Conservation (phyloP, 2,113 vertebrate species). For the Planiliza haematocheilus region DNA sequence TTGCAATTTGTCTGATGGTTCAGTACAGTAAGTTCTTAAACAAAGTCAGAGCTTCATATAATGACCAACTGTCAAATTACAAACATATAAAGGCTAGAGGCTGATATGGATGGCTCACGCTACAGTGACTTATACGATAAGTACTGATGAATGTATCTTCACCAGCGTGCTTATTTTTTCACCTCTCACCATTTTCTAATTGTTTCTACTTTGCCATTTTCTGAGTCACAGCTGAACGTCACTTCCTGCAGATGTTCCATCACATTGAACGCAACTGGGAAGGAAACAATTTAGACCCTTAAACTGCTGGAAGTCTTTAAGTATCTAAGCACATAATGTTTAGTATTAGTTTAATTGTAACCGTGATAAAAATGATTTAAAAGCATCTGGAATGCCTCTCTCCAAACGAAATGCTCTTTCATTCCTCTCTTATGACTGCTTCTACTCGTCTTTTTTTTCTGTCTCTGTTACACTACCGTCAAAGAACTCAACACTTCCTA, state of each 20-base stretch:
- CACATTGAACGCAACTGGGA: no score
- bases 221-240: background rate
- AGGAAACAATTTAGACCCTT: background rate
- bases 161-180: background rate
- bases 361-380: no score
- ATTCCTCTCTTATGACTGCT: no score
- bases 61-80: background rate
- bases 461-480: no score
- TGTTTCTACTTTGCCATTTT: background rate
- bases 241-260: background rate
- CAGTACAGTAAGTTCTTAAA: constrained; percentile 13
- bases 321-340: background rate
- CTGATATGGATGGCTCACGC: background rate
- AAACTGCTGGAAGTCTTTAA: background rate
- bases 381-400: background rate
- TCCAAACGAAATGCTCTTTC: no score
- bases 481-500: no score
- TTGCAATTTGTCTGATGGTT: constrained; percentile 25
- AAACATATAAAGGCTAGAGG: background rate
- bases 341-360: background rate
- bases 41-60: constrained; percentile 17
- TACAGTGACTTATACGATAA: background rate
- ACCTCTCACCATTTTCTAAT: constrained; percentile 1
- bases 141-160: constrained; percentile 4
- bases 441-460: no score